Percentiles rank a stretch among this genome's conserved stretches.
Conservation (phyloP, 2,888 invertebrate genomes). For the Saturnia pavonia region DNA sequence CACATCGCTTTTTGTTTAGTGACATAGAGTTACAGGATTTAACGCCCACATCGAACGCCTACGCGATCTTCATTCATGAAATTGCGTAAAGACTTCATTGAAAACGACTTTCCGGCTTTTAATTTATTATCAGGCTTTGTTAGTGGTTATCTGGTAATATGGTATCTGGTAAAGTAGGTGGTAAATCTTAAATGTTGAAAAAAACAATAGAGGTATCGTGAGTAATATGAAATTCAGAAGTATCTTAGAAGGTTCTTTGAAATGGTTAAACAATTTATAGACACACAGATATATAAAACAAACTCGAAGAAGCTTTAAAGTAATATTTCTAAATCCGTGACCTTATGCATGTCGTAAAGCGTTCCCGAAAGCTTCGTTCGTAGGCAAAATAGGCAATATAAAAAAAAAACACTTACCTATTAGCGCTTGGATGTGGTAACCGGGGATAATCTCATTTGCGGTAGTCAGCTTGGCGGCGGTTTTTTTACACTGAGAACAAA, state of each 20-base stretch:
- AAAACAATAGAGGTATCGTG: neutral
- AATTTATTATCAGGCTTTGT: conserved; percentile 23
- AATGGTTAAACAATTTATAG: neutral
- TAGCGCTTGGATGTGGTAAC: conserved; percentile 78
- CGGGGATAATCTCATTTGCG: conserved; percentile 77
- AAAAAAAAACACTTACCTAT: conserved; percentile 65
- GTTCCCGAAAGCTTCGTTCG: neutral
- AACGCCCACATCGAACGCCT: conserved; percentile 6
- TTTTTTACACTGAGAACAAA: conserved; percentile 61
- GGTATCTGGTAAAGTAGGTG: conserved; percentile 14
- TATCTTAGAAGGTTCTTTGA: neutral
- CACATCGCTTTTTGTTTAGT: conserved; percentile 26
- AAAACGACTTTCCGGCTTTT: conserved; percentile 25
- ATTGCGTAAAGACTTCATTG: conserved; percentile 5
- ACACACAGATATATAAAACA: neutral
- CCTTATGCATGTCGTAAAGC: neutral
- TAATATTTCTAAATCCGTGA: neutral
- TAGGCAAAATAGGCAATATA: neutral
- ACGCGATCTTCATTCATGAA: conserved; percentile 8
- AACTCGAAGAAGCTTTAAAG: neutral
- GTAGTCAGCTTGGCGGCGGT: conserved; percentile 81
- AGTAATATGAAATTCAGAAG: neutral
- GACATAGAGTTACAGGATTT: conserved; percentile 9
- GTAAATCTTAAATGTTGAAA: neutral
- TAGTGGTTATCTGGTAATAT: too few relatives aligned